Percentiles rank a stretch among this genome's conserved stretches.
phyloP scores from a whole-genome alignment of 2,113 vertebrate genomes.

The Brachyhypopomus gauderio region DNA sequence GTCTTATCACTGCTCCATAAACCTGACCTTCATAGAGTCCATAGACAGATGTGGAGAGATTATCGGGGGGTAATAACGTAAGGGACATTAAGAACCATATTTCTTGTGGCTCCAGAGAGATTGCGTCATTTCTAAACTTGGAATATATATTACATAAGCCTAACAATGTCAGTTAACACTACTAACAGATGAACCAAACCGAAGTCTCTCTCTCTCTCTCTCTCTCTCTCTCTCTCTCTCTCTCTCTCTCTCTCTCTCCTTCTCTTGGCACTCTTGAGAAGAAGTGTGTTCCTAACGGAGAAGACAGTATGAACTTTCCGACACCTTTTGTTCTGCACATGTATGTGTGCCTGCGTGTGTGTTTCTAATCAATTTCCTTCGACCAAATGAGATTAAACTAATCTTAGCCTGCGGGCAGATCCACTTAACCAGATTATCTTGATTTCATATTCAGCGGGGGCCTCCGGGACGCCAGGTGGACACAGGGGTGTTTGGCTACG shows the following conservation, averaged over 20 bases:
- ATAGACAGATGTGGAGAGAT: not conserved
- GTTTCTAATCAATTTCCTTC: slow-evolving; percentile 39
- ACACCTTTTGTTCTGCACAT: slow-evolving; percentile 4
- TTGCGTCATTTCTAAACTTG: not conserved
- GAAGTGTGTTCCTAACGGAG: slow-evolving; percentile 2
- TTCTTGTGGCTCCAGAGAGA: not conserved
- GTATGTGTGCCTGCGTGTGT: slow-evolving; percentile 21
- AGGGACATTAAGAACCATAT: too few species aligned
- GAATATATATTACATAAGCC: not conserved
- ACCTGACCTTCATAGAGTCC: not conserved
- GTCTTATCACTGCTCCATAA: slow-evolving; percentile 2
- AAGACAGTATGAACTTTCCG: slow-evolving; percentile 8
- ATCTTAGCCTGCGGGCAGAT: slow-evolving; percentile 36
- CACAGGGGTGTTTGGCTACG: slow-evolving; percentile 18
- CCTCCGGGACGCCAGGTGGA: slow-evolving; percentile 35
- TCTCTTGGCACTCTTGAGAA: not conserved
- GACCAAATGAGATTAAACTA: slow-evolving; percentile 42
- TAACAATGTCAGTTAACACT: not conserved
- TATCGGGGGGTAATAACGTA: too few species aligned
- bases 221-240: not conserved
- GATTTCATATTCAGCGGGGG: slow-evolving; percentile 31
- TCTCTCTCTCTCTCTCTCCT: too few species aligned
- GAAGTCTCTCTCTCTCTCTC: not conserved
- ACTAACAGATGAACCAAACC: not conserved
- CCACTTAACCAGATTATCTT: slow-evolving; percentile 46